Evolutionary conservation across 2,888 invertebrate genomes (phyloP).

Genomic region (Lycocerus yunnanus): DNA sequence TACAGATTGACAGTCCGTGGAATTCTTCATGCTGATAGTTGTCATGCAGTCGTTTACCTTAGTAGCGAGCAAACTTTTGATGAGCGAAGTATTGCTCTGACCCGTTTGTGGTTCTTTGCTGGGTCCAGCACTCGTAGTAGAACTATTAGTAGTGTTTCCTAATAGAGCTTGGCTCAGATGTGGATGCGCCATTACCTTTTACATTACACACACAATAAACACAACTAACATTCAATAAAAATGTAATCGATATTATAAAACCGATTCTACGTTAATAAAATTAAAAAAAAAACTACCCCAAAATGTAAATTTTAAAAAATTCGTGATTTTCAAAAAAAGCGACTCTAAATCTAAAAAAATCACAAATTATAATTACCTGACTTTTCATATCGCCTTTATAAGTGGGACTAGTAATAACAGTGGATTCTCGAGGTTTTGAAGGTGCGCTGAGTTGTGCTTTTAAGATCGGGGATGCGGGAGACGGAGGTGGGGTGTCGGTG

Average conservation of each 20-base stretch:
- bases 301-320: neutral
- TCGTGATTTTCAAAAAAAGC: neutral
- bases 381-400: conserved; percentile 58
- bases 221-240: conserved; percentile 33
- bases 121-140: conserved; percentile 38
- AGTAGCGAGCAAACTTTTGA: conserved; percentile 92
- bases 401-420: conserved; percentile 53
- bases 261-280: conserved; percentile 23
- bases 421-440: conserved; percentile 57
- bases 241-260: conserved; percentile 8
- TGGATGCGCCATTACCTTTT: conserved; percentile 64
- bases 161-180: conserved; percentile 66
- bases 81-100: conserved; percentile 76
- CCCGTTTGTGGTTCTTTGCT: conserved; percentile 50
- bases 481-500: conserved; percentile 52
- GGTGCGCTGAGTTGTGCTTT: conserved; percentile 83
- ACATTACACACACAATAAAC: conserved; percentile 28
- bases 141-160: conserved; percentile 45
- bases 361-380: conserved; percentile 57
- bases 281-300: conserved; percentile 13
- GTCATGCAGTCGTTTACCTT: conserved; percentile 77
- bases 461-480: conserved; percentile 78
- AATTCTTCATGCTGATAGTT: conserved; percentile 56
- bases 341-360: conserved; percentile 1
- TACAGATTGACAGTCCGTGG: conserved; percentile 60